Evolutionary conservation across 2,797 vertebrate genomes (phyloP), one percentile per base, ranked within the genome.

Genomic region (Thripadectes ignobilis): DNA sequence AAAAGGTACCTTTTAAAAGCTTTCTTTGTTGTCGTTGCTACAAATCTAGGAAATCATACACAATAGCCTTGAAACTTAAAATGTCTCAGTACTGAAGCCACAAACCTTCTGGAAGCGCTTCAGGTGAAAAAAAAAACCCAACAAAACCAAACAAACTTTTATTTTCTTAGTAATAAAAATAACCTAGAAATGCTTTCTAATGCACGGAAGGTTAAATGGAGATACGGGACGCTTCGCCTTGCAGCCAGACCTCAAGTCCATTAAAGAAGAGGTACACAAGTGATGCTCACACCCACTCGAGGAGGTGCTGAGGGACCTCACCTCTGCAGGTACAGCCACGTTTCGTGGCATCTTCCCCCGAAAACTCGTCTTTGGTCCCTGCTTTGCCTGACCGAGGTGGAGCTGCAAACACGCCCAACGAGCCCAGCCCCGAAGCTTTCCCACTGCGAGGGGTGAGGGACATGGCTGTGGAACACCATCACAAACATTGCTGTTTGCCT

Each of bases 1-100:
- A 95, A 96, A 96, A 97, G 81, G 20, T 96, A 86, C 92, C 88
- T 94, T 96, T 94, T 83, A 83, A 93, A 95, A 80, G 88, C 59
- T 92, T 88, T 88, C 89, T 74, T 74, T 24, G 49, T 41, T 67
- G 48, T 59, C 29, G 48, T 93, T 68, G 38, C 94, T 96, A 95
- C 79, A 92, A 85, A 95, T 83, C 92, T 94, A 88, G 82, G 93
- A 85, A 95, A 93, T 76, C 71, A 71, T 93, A 91, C 63, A 52
- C 77, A 66, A 92, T 67, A 92, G 61, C 95, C 91, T 74, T n/a
- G 75, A 96, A 97, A 78, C 71, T 89, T 94, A 88, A 59, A 95
- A 83, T 87, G 80, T 72, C 79, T 95, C 68, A 32, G 46, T 46
- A 52, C 71, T 46, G 86, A 96, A 97, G 93, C 46, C 36, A 73